Evolutionary conservation across 2,113 vertebrate genomes (phyloP), one percentile per base, ranked within the genome.

Genomic region (Cariama cristata): DNA sequence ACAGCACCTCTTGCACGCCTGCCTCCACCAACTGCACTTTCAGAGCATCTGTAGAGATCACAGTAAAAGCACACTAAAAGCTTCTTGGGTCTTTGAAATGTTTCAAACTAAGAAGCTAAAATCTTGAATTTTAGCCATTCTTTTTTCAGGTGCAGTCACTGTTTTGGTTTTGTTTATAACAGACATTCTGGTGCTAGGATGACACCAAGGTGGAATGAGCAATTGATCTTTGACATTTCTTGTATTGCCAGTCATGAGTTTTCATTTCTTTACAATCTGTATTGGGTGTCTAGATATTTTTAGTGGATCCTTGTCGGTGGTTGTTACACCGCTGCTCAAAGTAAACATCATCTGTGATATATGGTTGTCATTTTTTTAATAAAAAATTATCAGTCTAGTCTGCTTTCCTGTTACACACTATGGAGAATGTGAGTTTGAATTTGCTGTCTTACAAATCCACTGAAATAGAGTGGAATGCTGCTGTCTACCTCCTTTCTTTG

Each of bases 1-100:
- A 98, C 56, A 99, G 95, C 55, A 96, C 98, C 75, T 99, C 98
- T 32, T 99, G 99, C 50, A 99, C 98, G 2, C 98, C 98, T 12
- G 98, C 98, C 53, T 99, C 99, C 77, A 98, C 98, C 97, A 99
- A 96, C 98, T 99, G 99, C 82, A 98, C 96, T 97, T 99, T 99
- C 73, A 99, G 98, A 32, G 94, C 79, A 68, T 99, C 99, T 99
- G 97, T 24, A 62, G 56, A 75, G 23, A 76, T 62, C 42, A 93
- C 33, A 69, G 63, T 33, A 93, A 80, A 71, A 87, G 49, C 62
- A 71, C n/a, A 16, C 50, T 66, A 33, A 72, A 81, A 64, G 17
- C 20, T 88, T 38, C 32, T 75, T 59, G 4, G 2, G 15, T 67
- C 24, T 47, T 86, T 55, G 44, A 73, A 89, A 21, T 6, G 17